phyloP scores from a whole-genome alignment of 2,888 invertebrate species.

The Gortyna flavago region DNA sequence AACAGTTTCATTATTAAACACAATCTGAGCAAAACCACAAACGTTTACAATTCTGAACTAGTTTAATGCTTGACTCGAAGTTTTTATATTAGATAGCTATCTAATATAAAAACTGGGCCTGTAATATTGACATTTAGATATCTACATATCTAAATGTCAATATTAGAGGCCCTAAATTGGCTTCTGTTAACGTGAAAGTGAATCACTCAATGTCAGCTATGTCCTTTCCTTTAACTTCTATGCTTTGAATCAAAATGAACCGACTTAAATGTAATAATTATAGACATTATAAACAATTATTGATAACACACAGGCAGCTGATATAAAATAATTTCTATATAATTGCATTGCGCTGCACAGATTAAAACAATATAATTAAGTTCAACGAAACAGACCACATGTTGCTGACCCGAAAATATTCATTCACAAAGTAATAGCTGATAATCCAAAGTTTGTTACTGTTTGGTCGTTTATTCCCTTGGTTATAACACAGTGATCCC shows the following conservation, averaged over 20 bases:
- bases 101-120: too few relatives aligned
- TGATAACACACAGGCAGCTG: not conserved
- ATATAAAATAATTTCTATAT: not conserved
- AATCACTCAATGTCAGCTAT: not conserved
- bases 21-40: not conserved
- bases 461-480: slow-evolving; percentile 44
- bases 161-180: not conserved
- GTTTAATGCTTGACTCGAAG: not conserved
- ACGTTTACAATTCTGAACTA: not conserved
- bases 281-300: not conserved
- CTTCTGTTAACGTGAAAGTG: not conserved
- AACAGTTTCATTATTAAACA: slow-evolving; percentile 9
- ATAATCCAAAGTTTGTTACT: slow-evolving; percentile 50
- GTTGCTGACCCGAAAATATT: slow-evolving; percentile 16
- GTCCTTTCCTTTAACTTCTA: not conserved
- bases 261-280: not conserved
- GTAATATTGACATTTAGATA: too few relatives aligned
- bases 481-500: slow-evolving; percentile 41
- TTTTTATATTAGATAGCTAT: not conserved
- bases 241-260: not conserved
- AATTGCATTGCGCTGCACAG: not conserved
- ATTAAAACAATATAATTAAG: slow-evolving; percentile 10
- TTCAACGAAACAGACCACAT: slow-evolving; percentile 11
- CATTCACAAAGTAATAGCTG: slow-evolving; percentile 41
- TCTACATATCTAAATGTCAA: not conserved